Base-by-base conservation (phyloP, 2,888 invertebrate species). In the Agonopterix subpropinquella region DNA sequence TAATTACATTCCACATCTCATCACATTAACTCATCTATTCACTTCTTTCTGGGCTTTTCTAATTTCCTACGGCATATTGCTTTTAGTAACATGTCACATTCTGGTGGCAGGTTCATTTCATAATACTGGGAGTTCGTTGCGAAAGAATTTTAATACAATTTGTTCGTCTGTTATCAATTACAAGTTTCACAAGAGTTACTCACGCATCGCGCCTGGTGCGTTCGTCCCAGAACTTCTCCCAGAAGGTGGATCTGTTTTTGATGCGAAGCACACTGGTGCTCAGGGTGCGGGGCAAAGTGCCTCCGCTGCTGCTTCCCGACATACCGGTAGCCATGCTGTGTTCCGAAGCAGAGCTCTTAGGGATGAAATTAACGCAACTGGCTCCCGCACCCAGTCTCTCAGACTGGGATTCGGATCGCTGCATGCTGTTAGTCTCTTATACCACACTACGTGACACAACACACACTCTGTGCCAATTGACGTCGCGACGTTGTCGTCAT, bases 211-310 rank as follows among this genome's bases (percentile, higher is more conserved):
- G 87, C 58, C 91, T 91, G 53, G 90, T 91, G 61, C 92, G 90
- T 60, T 93, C 91, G 63, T 92, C 92, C 91, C 92, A 93, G 82
- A 94, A 94, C 80, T 95, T 94, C 71, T 95, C 94, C 96, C 96
- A 96, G 79, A 96, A 96, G 44, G 93, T 91, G 54, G 93, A 92
- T 64, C 95, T 89, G 75, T 93, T 92, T 69, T 94, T 93, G 70
- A 94, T 92, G 65, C 95, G 89, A 47, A 96, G 90, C 41, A 94
- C 95, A 63, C 94, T 94, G 54, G 95, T 95, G 76, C 94, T 94
- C 56, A 93, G 90, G 9, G 94, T 94, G 54, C 94, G 88, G 3
- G 93, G 93, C 55, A 93, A 83, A 49, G 91, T 90, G 52, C 85
- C 76, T 55, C 69, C 86, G 72, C 69, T 86, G 77, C 74, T 85